These are phyloP conservation scores for Ailuropoda melanoleuca DNA, from an alignment of 2,113 vertebrate genomes.

Conservation along the genomic window DNA sequence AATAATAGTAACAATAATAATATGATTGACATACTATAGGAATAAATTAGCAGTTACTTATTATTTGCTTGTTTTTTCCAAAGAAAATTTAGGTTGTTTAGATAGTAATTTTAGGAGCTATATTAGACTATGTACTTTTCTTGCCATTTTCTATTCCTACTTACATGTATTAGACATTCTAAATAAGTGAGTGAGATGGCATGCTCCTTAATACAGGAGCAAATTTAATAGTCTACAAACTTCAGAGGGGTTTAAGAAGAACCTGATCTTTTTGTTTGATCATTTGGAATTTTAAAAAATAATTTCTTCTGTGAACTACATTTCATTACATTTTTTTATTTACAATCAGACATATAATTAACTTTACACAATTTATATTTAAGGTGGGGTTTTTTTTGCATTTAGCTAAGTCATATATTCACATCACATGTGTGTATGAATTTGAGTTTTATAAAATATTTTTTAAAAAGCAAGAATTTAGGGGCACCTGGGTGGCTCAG, in stretches of 20 bases:
- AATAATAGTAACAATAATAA: not conserved
- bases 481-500: too few species aligned
- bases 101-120: not conserved
- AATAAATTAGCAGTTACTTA: not conserved
- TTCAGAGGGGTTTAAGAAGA: not conserved
- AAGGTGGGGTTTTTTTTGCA: not conserved
- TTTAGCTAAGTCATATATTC: not conserved
- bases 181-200: not conserved
- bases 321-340: not conserved
- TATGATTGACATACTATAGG: not conserved
- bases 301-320: not conserved
- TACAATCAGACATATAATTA: not conserved
- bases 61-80: not conserved
- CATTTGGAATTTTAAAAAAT: slow-evolving; percentile 3
- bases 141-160: not conserved
- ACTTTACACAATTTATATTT: not conserved
- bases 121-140: not conserved
- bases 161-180: not conserved
- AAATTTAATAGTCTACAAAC: not conserved
- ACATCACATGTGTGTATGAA: not conserved
- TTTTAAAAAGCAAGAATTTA: not conserved
- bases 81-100: not conserved
- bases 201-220: not conserved
- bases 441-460: not conserved
- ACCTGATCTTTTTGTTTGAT: not conserved